Base-by-base conservation (phyloP, 2,113 vertebrate species). In the Turdus rufiventris region DNA sequence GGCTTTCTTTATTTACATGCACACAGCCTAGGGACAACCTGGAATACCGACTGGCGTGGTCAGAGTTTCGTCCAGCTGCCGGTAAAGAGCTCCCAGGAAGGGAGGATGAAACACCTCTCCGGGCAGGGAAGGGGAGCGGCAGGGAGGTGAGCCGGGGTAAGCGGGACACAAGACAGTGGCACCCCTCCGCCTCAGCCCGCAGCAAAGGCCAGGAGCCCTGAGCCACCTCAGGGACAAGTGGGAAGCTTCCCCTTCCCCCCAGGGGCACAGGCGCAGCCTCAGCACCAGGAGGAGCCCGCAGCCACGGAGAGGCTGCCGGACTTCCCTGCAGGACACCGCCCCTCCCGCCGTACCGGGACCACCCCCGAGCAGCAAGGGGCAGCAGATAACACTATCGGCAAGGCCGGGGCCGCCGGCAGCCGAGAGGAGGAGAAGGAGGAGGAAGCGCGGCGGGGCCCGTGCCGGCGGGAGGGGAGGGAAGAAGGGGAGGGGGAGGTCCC, bases 401-500 rank as follows among this genome's bases (percentile, higher is more conserved):
- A 34, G 31, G 78, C 61, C 29, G 18, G n/a, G 56, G 25, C 42
- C 13, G 6, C 31, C 7, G 21, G 48, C 51, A 47, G 36, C 40
- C 43, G 26, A 34, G 34, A 71, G 23, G 29, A 50, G 51, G 36
- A 60, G 24, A n/a, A n/a, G 23, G 18, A 45, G 51, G 36, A 60
- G 24, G 48, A 63, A 40, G 56, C 21, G 61, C 75, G 29, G 40
- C n/a, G 17, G n/a, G 4, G 15, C 65, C 67, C 29, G 13, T 14
- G 63, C 68, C 68, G 45, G 73, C 78, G 42, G 45, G 56, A 71
- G 43, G 33, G n/a, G 31, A 73, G 81, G 24, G 50, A 58, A 10
- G 33, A 42, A 62, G 9, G 28, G 63, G 15, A 40, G 70, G 68
- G 66, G 79, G 71, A 90, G 61, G 93, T 94, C 91, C 94, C 95